phyloP scores from a whole-genome alignment of 35 echinoderm and acorn worm genomes.

The Amphiura filiformis region DNA sequence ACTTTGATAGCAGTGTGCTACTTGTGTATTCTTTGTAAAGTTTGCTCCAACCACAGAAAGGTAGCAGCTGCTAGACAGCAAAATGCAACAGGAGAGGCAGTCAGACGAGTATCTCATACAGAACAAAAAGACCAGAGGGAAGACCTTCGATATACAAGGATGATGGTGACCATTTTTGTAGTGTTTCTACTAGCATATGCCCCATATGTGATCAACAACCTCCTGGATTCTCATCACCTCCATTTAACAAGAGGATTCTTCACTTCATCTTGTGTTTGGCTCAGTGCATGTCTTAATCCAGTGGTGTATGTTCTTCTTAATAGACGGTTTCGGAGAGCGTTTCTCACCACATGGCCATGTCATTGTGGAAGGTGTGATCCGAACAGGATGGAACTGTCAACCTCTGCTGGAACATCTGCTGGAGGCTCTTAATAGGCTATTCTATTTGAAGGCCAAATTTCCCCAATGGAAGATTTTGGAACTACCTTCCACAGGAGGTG shows the following conservation, averaged over 20 bases:
- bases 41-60: constrained; percentile 18
- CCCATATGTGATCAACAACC: constrained; percentile 43
- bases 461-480: too few relatives aligned
- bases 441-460: too few relatives aligned
- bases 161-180: constrained; percentile 50
- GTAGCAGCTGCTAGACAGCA: not conserved
- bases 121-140: constrained; percentile 4
- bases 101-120: too few relatives aligned
- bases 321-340: constrained; percentile 42
- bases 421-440: too few relatives aligned
- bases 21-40: constrained; percentile 30
- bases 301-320: constrained; percentile 48
- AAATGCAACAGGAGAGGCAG: not conserved
- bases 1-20: constrained; percentile 37
- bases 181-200: constrained; percentile 31
- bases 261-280: constrained; percentile 34
- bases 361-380: not conserved
- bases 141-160: constrained; percentile 41
- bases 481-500: too few relatives aligned
- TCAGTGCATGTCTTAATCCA: constrained; percentile 51
- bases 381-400: not conserved
- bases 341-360: not conserved
- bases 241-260: constrained; percentile 31
- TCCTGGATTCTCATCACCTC: constrained; percentile 32
- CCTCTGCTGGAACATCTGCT: too few relatives aligned